These are phyloP conservation scores for Megastigmus dorsalis DNA, from an alignment of 2,888 invertebrate genomes.

Conservation along the genomic window DNA sequence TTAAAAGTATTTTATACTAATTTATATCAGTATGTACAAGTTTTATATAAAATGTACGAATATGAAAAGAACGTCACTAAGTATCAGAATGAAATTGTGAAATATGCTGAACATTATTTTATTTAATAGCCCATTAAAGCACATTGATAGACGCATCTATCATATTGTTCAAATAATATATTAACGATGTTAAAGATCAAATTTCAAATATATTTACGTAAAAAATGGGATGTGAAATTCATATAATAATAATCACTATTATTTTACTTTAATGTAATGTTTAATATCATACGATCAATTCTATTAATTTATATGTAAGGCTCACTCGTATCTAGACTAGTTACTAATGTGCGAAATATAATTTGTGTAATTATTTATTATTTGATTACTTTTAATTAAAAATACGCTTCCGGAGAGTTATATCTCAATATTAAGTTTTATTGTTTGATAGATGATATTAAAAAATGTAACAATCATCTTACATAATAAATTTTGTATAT, in stretches of 20 bases:
- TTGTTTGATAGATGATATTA: constrained; percentile 18
- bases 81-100: no score
- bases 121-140: no score
- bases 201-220: no score
- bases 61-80: no score
- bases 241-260: neutral
- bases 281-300: constrained; percentile 5
- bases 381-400: constrained; percentile 15
- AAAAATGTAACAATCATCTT: constrained; percentile 33
- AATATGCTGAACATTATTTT: no score
- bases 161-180: no score
- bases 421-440: constrained; percentile 28
- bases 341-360: constrained; percentile 10
- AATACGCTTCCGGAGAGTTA: constrained; percentile 18
- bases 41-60: no score
- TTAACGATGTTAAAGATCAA: no score
- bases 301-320: constrained; percentile 17
- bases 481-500: constrained; percentile 42
- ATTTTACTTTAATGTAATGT: neutral
- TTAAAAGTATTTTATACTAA: no score
- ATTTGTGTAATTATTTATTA: constrained; percentile 35
- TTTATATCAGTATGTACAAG: no score
- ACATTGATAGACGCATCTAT: no score
- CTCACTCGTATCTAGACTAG: constrained; percentile 1
- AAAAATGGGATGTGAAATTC: no score